Evolutionary conservation across 1,140 invertebrate genomes (phyloP), one percentile per base, ranked within the genome.

Genomic region (Solenopsis invicta): DNA sequence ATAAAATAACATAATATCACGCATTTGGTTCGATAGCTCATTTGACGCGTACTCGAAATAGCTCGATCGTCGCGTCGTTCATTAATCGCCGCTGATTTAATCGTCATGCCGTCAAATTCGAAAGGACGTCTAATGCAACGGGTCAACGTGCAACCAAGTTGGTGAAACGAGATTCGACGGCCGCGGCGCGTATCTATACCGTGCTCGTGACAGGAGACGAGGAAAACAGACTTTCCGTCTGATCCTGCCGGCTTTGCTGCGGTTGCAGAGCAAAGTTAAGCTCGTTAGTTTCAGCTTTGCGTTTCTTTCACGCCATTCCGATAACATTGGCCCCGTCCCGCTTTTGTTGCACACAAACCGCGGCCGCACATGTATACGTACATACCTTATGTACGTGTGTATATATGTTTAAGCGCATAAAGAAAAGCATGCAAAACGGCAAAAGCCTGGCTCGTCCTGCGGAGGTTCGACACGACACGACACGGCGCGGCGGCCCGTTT

Each of bases 281-380:
- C 80, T 84, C 69, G 69, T 84, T 84, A 84, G 80, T 84, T 74
- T 84, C 69, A 84, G 69, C 80, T 84, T 62, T 62, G 69, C 80
- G 71, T 84, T 84, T 84, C 80, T 84, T 84, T 84, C 69, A 84
- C 71, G 69, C 69, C 52, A 48, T 48, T 74, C 80, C 67, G 80
- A 84, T 84, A 84, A 75, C 56, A 75, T 84, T 37, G 80, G 67
- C 54, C 13, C 24, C 37, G 66, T 59, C 41, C 18, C 18, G 52
- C 80, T 84, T 69, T 84, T 84, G 69, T 48, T 71, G 24, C 67
- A 54, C 4, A 37, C 24, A 37, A 29, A n/a, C 54, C 12, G 21
- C 21, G 21, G 16, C 12, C 52, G 37, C 16, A 13, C 24, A 29
- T 29, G 29, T 29, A 29, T 29, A 2, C 34, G 13, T 18, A 56